Conservation (phyloP, 2,888 invertebrate species). For the Branchipolynoe longqiensis region DNA sequence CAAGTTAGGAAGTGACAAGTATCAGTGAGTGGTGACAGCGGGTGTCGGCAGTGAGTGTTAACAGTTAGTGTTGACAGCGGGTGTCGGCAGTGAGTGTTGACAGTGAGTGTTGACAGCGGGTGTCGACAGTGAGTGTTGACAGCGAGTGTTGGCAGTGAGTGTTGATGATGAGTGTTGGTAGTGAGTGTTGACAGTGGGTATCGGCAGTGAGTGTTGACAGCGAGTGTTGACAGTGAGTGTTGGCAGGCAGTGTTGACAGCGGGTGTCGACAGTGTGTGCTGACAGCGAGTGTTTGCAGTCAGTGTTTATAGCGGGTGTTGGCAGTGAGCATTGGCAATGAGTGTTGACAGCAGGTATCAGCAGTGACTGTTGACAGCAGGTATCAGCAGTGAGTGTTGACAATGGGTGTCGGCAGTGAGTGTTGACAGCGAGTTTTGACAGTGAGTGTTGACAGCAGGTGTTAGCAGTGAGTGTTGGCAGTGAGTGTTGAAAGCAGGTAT, state of each 20-base stretch:
- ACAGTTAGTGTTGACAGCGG: too few species aligned
- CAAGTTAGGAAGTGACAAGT: too few species aligned
- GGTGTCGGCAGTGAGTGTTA: too few species aligned
- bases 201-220: background rate
- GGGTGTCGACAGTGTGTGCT: background rate
- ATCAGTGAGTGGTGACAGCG: too few species aligned
- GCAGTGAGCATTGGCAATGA: background rate
- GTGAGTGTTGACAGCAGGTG: background rate
- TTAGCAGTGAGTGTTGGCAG: background rate
- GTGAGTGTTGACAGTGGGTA: background rate
- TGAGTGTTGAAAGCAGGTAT: background rate
- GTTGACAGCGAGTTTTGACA: background rate
- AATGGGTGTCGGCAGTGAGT: background rate
- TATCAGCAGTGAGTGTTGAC: background rate
- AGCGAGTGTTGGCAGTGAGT: too few species aligned
- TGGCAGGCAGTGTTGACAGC: background rate
- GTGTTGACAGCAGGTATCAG: background rate
- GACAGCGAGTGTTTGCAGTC: background rate
- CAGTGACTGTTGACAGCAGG: background rate
- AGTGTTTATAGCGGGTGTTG: background rate
- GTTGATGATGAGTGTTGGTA: background rate
- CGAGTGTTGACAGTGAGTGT: background rate
- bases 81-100: too few species aligned
- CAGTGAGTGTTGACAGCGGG: too few species aligned
- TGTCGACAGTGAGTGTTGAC: too few species aligned